A percentile compares a stretch with the other conserved stretches of the same genome.
Evolutionary conservation across 2,797 vertebrate genomes (phyloP).

Genomic region (Euthynnus affinis): DNA sequence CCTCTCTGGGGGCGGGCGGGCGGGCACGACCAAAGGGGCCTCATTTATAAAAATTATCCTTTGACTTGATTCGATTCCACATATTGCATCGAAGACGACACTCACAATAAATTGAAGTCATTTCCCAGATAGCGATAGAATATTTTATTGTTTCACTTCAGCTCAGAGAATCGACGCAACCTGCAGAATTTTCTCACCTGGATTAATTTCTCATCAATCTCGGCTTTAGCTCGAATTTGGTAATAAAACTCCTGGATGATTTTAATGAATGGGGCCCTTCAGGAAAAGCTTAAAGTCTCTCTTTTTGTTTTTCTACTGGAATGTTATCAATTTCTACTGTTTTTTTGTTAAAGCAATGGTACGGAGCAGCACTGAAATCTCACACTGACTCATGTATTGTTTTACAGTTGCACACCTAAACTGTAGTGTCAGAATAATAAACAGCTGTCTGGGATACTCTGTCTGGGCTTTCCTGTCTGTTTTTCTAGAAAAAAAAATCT

Average conservation of each 20-base stretch:
- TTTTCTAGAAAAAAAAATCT: conserved; percentile 22
- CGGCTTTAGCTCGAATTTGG: conserved; percentile 4
- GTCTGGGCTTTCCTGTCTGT: conserved; percentile 38
- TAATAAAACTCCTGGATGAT: background rate
- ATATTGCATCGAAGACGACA: conserved; percentile 15
- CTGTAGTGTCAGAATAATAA: conserved; percentile 80
- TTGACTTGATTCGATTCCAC: conserved; percentile 14
- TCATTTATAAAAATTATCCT: conserved; percentile 58
- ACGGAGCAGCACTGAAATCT: conserved; percentile 59
- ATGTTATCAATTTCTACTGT: conserved; percentile 72
- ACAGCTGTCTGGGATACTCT: conserved; percentile 69
- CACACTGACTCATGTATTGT: conserved; percentile 75
- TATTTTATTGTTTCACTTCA: conserved; percentile 33
- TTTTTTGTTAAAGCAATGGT: conserved; percentile 47
- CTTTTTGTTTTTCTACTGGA: conserved; percentile 63
- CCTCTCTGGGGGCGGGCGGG: conserved; percentile 23
- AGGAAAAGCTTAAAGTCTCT: conserved; percentile 26
- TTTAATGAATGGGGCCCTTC: conserved; percentile 49
- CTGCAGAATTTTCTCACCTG: conserved; percentile 23
- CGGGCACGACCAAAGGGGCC: conserved; percentile 11
- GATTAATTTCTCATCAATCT: conserved; percentile 33
- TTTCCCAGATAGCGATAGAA: background rate
- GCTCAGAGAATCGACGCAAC: background rate
- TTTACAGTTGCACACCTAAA: conserved; percentile 69
- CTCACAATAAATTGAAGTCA: conserved; percentile 36